A percentile compares a stretch with the other conserved stretches of the same genome.
Evolutionary conservation across 2,888 invertebrate species (phyloP).

Genomic region (Cenopis cana): DNA sequence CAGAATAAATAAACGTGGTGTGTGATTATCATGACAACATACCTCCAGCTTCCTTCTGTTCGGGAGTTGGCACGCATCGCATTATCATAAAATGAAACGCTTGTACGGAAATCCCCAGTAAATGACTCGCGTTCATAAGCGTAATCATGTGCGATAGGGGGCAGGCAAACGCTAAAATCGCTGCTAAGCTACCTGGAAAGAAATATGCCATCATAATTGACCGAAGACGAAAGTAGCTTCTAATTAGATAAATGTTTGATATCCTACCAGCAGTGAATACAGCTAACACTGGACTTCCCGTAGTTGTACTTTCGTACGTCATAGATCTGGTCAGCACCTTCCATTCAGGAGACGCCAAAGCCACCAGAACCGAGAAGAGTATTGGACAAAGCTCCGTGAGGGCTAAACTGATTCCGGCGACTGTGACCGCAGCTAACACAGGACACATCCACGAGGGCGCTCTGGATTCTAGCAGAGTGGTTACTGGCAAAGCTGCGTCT

Average conservation of each 20-base stretch:
- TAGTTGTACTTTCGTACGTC: conserved; percentile 85
- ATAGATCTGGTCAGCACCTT: conserved; percentile 86
- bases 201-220: neutral
- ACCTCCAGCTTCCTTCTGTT: conserved; percentile 83
- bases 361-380: conserved; percentile 82
- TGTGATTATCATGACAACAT: conserved; percentile 45
- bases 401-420: conserved; percentile 85
- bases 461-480: conserved; percentile 85
- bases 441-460: conserved; percentile 86
- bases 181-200: conserved; percentile 85
- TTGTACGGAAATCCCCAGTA: conserved; percentile 79
- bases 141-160: conserved; percentile 86
- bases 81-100: conserved; percentile 80
- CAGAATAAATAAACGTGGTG: neutral
- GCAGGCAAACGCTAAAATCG: conserved; percentile 87
- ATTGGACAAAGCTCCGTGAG: conserved; percentile 86
- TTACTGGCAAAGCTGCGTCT: conserved; percentile 85
- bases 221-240: neutral
- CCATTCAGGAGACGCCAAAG: conserved; percentile 86
- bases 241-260: neutral
- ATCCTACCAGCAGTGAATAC: conserved; percentile 85
- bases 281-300: conserved; percentile 87
- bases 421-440: conserved; percentile 84
- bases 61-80: conserved; percentile 84
- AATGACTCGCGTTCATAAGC: conserved; percentile 84